A percentile compares a stretch with the other conserved stretches of the same genome.
Conservation (phyloP, 2,797 vertebrate species). For the Bufotes viridis region DNA sequence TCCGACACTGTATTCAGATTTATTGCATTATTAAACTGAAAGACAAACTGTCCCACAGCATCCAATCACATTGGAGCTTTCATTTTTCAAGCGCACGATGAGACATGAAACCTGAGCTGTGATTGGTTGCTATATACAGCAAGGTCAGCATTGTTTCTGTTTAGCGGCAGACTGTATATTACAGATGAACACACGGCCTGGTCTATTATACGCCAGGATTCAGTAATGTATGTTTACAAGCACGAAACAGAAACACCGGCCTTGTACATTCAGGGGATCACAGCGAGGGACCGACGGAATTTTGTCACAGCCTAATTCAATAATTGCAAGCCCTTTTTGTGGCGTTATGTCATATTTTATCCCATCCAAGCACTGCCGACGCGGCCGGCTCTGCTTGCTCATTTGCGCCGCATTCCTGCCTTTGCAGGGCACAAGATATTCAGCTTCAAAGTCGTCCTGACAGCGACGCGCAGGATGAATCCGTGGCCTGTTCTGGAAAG, state of each 20-base stretch:
- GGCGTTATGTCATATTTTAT: not conserved
- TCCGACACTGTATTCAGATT: too few relatives aligned
- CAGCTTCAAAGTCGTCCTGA: conserved; percentile 25
- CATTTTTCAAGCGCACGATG: too few relatives aligned
- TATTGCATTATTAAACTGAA: too few relatives aligned
- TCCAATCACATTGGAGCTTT: too few relatives aligned
- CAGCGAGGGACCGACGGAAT: not conserved
- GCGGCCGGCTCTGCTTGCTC: not conserved
- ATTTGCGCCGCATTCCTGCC: conserved; percentile 1
- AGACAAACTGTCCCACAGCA: too few relatives aligned
- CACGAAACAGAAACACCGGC: not conserved
- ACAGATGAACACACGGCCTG: not conserved
- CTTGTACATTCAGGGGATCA: not conserved
- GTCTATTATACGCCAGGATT: not conserved
- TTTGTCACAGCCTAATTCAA: conserved; percentile 16
- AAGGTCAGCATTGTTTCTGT: too few relatives aligned
- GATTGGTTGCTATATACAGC: too few relatives aligned
- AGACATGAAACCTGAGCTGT: too few relatives aligned
- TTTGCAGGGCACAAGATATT: not conserved
- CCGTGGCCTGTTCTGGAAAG: conserved; percentile 4
- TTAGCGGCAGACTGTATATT: not conserved
- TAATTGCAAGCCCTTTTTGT: not conserved
- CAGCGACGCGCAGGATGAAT: conserved; percentile 20
- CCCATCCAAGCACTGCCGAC: not conserved
- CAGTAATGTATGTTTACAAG: not conserved